Percentiles rank a stretch among this genome's conserved stretches.
These are phyloP conservation scores for Potamilus streckersoni DNA, from an alignment of 1,140 invertebrate species.

Conservation along the genomic window DNA sequence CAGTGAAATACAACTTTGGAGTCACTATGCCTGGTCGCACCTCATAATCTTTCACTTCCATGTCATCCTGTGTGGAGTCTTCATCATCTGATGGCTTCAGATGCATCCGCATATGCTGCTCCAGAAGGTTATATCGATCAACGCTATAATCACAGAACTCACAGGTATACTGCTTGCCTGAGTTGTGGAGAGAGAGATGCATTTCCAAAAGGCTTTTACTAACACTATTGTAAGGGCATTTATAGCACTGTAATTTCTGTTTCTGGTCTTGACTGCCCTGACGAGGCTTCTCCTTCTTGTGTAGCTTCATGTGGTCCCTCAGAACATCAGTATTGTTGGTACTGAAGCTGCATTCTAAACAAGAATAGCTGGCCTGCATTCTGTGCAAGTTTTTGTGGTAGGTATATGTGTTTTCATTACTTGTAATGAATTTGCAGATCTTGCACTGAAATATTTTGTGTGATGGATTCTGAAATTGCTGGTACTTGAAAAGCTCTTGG, in stretches of 20 bases:
- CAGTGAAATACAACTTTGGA: slow-evolving; percentile 43
- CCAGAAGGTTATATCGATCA: slow-evolving; percentile 25
- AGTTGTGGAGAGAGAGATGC: slow-evolving; percentile 43
- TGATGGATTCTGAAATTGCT: not conserved
- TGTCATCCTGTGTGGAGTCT: slow-evolving; percentile 13
- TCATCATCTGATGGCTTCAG: slow-evolving; percentile 24
- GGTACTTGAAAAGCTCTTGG: not conserved
- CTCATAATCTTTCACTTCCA: slow-evolving; percentile 19
- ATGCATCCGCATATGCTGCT: slow-evolving; percentile 38
- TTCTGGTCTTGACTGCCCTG: not conserved
- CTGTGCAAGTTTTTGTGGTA: slow-evolving; percentile 60
- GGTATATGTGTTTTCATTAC: slow-evolving; percentile 52
- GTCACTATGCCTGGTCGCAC: slow-evolving; percentile 32
- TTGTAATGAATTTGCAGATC: slow-evolving; percentile 57
- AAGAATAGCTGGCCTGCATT: slow-evolving; percentile 50
- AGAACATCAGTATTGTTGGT: slow-evolving; percentile 49
- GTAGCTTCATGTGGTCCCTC: slow-evolving; percentile 54
- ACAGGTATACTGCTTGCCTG: slow-evolving; percentile 40
- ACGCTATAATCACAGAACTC: slow-evolving; percentile 45
- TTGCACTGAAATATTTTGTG: slow-evolving; percentile 54
- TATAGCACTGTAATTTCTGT: slow-evolving; percentile 25
- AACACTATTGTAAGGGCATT: slow-evolving; percentile 39
- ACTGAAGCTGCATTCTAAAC: slow-evolving; percentile 58
- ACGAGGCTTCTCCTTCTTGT: slow-evolving; percentile 34
- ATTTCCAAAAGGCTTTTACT: slow-evolving; percentile 33